Evolutionary conservation across 2,888 invertebrate genomes (phyloP).

Genomic region (Deilephila elpenor): DNA sequence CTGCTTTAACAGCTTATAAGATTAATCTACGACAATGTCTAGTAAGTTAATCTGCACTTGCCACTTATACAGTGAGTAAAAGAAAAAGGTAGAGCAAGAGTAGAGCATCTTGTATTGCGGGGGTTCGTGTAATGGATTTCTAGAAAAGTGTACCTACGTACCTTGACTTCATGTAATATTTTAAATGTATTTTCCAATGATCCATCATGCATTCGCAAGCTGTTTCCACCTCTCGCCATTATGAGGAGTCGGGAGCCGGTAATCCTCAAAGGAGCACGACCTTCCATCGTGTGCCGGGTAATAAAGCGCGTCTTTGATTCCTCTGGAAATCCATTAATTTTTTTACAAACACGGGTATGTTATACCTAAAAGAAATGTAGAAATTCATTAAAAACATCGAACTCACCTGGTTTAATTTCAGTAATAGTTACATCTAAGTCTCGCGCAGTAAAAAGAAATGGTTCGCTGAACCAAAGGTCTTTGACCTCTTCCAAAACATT

Average conservation of each 20-base stretch:
- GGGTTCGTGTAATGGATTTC: not conserved
- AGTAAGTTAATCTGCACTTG: no score
- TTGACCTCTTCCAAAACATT: conserved; percentile 87
- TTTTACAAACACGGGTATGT: no score
- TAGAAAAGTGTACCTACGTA: conserved; percentile 46
- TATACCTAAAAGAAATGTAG: no score
- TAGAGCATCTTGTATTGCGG: no score
- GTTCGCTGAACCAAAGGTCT: conserved; percentile 81
- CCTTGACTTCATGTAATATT: conserved; percentile 81
- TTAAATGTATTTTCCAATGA: conserved; percentile 77
- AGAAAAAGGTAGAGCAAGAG: no score
- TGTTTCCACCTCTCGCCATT: conserved; percentile 81
- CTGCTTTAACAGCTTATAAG: no score
- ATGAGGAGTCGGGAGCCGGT: conserved; percentile 76
- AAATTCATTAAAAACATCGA: conserved; percentile 6
- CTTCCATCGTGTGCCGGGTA: conserved; percentile 82
- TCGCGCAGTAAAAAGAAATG: conserved; percentile 85
- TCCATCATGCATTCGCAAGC: conserved; percentile 81
- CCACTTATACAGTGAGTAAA: no score
- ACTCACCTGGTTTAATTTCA: conserved; percentile 83
- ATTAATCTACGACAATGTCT: no score
- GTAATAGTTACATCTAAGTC: conserved; percentile 86
- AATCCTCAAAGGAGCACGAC: conserved; percentile 82
- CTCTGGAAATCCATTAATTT: conserved; percentile 52
- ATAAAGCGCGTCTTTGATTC: conserved; percentile 73